Conservation (phyloP, 2,888 invertebrate species). For the Stomorhina lunata region DNA sequence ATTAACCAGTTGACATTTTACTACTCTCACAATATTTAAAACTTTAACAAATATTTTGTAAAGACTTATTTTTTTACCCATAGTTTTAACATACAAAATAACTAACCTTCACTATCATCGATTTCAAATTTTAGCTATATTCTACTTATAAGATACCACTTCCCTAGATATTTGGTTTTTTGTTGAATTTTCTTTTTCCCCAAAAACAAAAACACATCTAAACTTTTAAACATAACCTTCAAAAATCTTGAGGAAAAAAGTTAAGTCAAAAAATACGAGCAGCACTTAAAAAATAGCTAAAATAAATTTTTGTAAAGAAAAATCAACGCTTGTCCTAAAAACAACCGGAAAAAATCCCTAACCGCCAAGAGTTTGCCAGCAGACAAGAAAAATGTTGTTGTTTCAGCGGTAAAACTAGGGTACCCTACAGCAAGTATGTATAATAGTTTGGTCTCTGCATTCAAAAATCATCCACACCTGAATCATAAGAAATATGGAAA, state of each 20-base stretch:
- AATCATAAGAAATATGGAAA: too few relatives aligned
- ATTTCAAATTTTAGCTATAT: slow-evolving; percentile 40
- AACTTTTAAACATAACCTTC: slow-evolving; percentile 22
- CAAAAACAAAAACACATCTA: not conserved
- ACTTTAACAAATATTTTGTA: slow-evolving; percentile 31
- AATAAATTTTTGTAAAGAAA: not conserved
- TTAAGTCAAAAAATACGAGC: not conserved
- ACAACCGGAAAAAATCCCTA: too few relatives aligned
- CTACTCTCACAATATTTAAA: slow-evolving; percentile 52
- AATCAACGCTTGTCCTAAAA: slow-evolving; percentile 16
- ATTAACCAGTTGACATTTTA: slow-evolving; percentile 64
- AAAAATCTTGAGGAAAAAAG: slow-evolving; percentile 27
- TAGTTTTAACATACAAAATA: too few relatives aligned
- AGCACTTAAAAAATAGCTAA: slow-evolving; percentile 14
- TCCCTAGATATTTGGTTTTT: slow-evolving; percentile 9
- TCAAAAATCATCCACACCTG: too few relatives aligned
- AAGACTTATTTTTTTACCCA: not conserved
- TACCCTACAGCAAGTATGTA: too few relatives aligned
- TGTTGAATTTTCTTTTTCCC: not conserved
- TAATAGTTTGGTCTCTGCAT: too few relatives aligned
- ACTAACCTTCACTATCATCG: slow-evolving; percentile 52
- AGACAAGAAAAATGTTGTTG: too few relatives aligned
- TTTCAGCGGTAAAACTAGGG: too few relatives aligned
- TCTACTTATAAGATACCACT: too few relatives aligned
- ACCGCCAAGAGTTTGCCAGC: too few relatives aligned